These are phyloP conservation scores for Rhea americana DNA, from an alignment of 2,113 vertebrate species.

Conservation along the genomic window DNA sequence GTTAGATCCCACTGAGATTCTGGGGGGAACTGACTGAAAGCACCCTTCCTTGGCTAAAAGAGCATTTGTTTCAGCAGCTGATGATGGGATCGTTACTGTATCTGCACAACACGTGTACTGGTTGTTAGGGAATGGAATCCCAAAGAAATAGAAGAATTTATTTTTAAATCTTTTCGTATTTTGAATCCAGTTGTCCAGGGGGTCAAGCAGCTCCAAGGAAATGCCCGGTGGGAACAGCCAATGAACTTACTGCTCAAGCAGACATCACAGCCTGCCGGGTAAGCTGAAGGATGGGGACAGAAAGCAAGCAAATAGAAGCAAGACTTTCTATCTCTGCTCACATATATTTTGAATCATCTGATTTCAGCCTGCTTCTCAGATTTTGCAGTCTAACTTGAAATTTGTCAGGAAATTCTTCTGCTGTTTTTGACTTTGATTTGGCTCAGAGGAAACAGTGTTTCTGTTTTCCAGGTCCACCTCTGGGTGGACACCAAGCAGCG, in stretches of 20 bases:
- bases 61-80: no score
- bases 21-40: neutral
- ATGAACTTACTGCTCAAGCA: constrained; percentile 71
- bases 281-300: neutral
- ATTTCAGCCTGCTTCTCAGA: neutral
- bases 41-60: fast-evolving
- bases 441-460: neutral
- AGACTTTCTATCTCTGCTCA: fast-evolving
- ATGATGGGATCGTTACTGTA: fast-evolving
- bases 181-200: constrained; percentile 76
- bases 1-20: neutral
- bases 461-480: neutral
- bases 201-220: constrained; percentile 72
- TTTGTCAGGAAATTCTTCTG: neutral
- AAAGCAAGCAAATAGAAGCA: fast-evolving
- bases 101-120: neutral
- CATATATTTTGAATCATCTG: fast-evolving
- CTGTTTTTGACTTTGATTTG: neutral
- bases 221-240: constrained; percentile 78
- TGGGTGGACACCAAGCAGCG: neutral
- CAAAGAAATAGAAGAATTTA: neutral
- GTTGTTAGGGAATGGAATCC: neutral
- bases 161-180: neutral
- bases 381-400: neutral
- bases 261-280: constrained; percentile 80